Evolutionary conservation across 2,113 vertebrate genomes (phyloP).

Genomic region (Macquaria australasica): DNA sequence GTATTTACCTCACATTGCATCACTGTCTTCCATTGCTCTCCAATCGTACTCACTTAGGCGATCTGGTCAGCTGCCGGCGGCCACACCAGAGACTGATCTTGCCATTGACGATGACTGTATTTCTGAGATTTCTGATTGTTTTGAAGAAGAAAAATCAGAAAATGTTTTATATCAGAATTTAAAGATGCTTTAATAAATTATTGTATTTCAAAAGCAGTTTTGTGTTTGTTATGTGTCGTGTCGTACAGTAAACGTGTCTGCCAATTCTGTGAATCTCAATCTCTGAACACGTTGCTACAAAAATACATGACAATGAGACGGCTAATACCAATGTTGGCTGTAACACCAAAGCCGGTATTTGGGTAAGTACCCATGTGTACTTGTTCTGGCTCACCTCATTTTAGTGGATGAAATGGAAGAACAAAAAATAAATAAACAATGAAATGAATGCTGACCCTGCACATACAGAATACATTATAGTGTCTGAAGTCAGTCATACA

Average conservation of each 20-base stretch:
- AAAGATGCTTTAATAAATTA: conserved; percentile 96
- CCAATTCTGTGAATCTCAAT: not conserved
- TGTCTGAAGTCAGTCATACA: not conserved
- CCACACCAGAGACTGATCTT: conserved; percentile 80
- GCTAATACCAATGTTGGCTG: not conserved
- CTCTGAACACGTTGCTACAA: not conserved
- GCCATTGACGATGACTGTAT: conserved; percentile 75
- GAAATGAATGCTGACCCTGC: not conserved
- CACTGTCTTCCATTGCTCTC: conserved; percentile 76
- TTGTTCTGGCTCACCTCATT: too few relatives aligned
- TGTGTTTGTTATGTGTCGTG: conserved; percentile 58
- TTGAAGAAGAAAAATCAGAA: conserved; percentile 81
- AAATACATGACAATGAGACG: not conserved
- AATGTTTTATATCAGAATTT: conserved; percentile 93
- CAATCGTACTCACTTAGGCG: conserved; percentile 66
- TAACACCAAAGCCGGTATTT: not conserved
- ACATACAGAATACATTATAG: not conserved
- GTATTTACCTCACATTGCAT: conserved; percentile 70
- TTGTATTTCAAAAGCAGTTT: conserved; percentile 81
- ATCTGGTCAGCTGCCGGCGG: conserved; percentile 91
- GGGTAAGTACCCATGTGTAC: not conserved
- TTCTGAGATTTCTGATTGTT: conserved; percentile 84
- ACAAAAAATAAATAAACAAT: not conserved
- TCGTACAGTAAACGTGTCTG: not conserved
- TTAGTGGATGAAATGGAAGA: not conserved